A percentile compares a stretch with the other conserved stretches of the same genome.
phyloP scores from a whole-genome alignment of 2,888 invertebrate species.

The Steromphala cineraria region DNA sequence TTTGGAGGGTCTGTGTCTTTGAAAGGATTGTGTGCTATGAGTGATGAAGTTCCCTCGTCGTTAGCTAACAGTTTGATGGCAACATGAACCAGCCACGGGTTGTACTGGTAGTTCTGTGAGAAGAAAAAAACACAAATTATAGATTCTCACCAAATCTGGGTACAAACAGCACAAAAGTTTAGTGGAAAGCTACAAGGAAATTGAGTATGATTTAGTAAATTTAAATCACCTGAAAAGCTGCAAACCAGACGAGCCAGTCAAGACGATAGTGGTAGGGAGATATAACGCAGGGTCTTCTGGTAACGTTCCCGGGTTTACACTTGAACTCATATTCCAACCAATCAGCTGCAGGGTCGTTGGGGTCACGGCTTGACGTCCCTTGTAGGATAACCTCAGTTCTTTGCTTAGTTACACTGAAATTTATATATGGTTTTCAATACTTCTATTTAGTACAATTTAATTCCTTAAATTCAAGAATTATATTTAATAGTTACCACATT shows the following conservation, averaged over 20 bases:
- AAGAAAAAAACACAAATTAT: not conserved
- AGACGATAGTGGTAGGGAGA: slow-evolving; percentile 76
- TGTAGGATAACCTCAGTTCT: slow-evolving; percentile 75
- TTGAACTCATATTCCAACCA: slow-evolving; percentile 77
- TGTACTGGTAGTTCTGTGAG: slow-evolving; percentile 73
- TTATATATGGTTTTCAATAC: too few species aligned
- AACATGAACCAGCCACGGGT: slow-evolving; percentile 75
- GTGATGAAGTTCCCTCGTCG: slow-evolving; percentile 63
- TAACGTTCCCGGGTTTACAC: slow-evolving; percentile 75
- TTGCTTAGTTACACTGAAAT: slow-evolving; percentile 73
- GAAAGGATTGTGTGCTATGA: slow-evolving; percentile 75
- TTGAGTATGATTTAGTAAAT: too few species aligned
- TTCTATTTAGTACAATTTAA: too few species aligned
- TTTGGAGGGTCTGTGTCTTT: slow-evolving; percentile 68
- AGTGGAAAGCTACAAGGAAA: too few species aligned
- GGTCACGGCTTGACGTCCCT: slow-evolving; percentile 70
- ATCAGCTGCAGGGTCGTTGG: slow-evolving; percentile 55
- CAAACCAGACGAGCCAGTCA: slow-evolving; percentile 77
- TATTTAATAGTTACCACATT: too few species aligned
- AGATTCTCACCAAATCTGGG: too few species aligned
- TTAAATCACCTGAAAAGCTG: slow-evolving; percentile 72
- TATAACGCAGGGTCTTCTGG: slow-evolving; percentile 73
- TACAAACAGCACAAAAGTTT: too few species aligned
- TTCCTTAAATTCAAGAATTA: too few species aligned
- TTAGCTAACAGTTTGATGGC: slow-evolving; percentile 73